Base-by-base conservation (phyloP, 2,888 invertebrate species). In the Agrenia bidenticulata region DNA sequence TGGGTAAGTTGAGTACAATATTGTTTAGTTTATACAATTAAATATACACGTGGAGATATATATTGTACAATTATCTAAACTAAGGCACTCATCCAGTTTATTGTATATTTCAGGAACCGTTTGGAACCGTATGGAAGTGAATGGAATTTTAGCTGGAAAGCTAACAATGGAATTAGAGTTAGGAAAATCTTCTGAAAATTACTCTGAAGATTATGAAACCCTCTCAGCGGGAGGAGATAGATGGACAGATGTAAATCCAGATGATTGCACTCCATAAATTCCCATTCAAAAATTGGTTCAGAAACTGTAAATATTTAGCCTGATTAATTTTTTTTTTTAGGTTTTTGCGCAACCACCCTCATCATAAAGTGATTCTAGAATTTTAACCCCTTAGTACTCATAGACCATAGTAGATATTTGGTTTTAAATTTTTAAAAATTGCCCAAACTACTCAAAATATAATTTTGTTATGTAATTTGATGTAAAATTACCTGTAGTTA, bases 121-220 rank as follows among this genome's bases (percentile, higher is more conserved):
- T 70, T 92, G 92, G 92, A 89, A 90, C 79, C 84, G 84, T 73
- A 89, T 91, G 71, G 93, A 93, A 79, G 83, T 83, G 73, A 89
- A 92, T 80, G 89, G 88, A 49, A 82, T 91, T 17, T 83, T 88
- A 76, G 88, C 91, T n/a, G 88, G 89, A 7, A 84, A 87, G 77
- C 83, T 85, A 61, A 86, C 86, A 1, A 86, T 92, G 83, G 85
- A 88, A 77, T 84, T 88, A 76, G 73, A 74, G 56, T 56, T 75
- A 45, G 72, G 66, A 1, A 65, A 42, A 54, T 60, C 66, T n/a
- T 17, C 60, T 7, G 45, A 63, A 11, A 66, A 56, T 21, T 53
- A 66, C n/a, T 17, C 56, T 0, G 65, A 63, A 61, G 56, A 58
- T 11, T 49, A 21, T 2, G 58, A 37, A 42, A 63, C 55, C 13